phyloP scores from a whole-genome alignment of 2,113 vertebrate species.

The Genyomyrus donnyi region DNA sequence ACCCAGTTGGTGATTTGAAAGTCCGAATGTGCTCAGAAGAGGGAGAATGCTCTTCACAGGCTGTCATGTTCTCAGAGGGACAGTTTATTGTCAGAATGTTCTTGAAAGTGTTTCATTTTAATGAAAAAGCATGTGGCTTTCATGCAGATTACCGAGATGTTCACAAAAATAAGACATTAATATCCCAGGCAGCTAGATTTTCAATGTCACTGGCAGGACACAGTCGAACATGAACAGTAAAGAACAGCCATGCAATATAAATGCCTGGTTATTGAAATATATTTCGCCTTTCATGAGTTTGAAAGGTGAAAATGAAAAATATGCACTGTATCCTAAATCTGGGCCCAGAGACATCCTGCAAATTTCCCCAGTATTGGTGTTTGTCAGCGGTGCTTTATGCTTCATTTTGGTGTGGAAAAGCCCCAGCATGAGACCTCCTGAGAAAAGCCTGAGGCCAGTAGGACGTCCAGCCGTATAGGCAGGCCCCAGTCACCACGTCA shows the following conservation, averaged over 20 bases:
- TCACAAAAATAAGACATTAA: slow-evolving; percentile 13
- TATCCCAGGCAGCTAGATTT: not conserved
- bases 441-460: not conserved
- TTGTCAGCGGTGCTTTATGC: not conserved
- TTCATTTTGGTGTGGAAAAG: not conserved
- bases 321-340: not conserved
- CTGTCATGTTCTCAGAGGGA: not conserved
- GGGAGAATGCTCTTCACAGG: not conserved
- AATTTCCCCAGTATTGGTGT: not conserved
- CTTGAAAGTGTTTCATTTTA: slow-evolving; percentile 18
- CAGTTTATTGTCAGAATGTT: slow-evolving; percentile 19
- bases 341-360: not conserved
- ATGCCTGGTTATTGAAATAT: not conserved
- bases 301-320: not conserved
- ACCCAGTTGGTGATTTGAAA: not conserved
- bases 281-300: not conserved
- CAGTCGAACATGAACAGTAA: not conserved
- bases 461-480: not conserved
- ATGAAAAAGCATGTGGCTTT: slow-evolving; percentile 16
- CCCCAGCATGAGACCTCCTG: not conserved
- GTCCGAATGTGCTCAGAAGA: not conserved
- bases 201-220: not conserved
- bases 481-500: not conserved
- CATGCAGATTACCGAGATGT: slow-evolving; percentile 9
- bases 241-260: not conserved